These are phyloP conservation scores for Lacanobia oleracea DNA, from an alignment of 2,888 invertebrate genomes.

Conservation along the genomic window DNA sequence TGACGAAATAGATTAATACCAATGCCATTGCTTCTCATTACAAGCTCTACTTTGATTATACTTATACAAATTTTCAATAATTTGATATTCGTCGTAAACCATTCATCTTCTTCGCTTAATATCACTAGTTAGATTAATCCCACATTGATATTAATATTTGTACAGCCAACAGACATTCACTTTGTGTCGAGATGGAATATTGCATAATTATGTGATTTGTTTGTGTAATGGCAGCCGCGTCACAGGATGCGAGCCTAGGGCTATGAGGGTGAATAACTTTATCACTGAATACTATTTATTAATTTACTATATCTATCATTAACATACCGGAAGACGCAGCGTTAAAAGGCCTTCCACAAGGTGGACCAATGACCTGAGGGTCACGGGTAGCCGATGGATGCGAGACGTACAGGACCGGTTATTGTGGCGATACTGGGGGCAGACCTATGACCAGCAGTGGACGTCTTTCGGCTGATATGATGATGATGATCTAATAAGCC, in stretches of 20 bases:
- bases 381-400: no score
- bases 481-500: no score
- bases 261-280: background rate
- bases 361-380: no score
- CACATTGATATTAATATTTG: slow-evolving; percentile 23
- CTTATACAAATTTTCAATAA: background rate
- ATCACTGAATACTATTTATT: background rate
- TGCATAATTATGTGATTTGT: slow-evolving; percentile 33
- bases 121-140: background rate
- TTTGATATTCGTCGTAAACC: background rate
- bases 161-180: slow-evolving; percentile 21
- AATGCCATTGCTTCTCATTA: no score
- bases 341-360: no score
- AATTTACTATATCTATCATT: no score
- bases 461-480: no score
- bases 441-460: no score
- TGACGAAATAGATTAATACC: no score
- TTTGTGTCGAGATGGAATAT: slow-evolving; percentile 16
- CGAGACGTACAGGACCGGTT: no score
- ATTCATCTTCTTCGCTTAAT: slow-evolving; percentile 1
- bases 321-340: no score
- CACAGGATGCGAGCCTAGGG: background rate
- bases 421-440: no score
- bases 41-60: background rate
- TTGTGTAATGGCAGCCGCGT: background rate